Base-by-base conservation (phyloP, 2,888 invertebrate genomes). In the Cremastinae sp. region DNA sequence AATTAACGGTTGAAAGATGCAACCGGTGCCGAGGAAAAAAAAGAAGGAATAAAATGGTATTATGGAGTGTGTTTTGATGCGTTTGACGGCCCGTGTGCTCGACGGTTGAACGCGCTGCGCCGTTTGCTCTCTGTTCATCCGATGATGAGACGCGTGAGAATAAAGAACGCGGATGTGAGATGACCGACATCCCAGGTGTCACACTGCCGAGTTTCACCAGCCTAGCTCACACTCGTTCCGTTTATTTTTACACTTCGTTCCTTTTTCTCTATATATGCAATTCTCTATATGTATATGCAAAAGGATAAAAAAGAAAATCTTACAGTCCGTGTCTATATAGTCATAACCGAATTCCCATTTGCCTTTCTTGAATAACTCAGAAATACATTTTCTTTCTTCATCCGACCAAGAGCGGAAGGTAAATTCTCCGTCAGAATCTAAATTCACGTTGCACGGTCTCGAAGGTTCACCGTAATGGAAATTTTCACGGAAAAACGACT, bases 111-210 rank as follows among this genome's bases (percentile, higher is more conserved):
- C 10, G 49, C 22, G 64, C 58, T 65, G 38, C 45, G 53, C 14
- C 69, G 43, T 70, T 59, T 64, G 18, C 20, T 65, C 34, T 64
- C n/a, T n/a, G 74, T 74, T 69, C 22, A 43, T 51, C 64, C 74
- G 74, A 74, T 74, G 64, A 74, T 74, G 58, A 64, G 69, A 58
- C 64, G 36, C 45, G 51, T 14, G 34, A 51, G 34, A 45, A n/a
- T n/a, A n/a, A 45, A 65, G 22, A 4, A 18, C 16, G 53, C 16
- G 49, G 64, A 59, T 62, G 58, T 51, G 36, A 53, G 45, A 66
- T 45, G 59, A 58, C 36, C 18, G 28, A 36, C 14, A 59, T 74
- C 34, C 47, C 56, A 51, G 36, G 56, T 64, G 56, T 61, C 41
- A 51, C 56, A n/a, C 54, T 4, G 8, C 45, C 43, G 5, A 28